phyloP scores from a whole-genome alignment of 2,113 vertebrate genomes.

The Syngnathus floridae region DNA sequence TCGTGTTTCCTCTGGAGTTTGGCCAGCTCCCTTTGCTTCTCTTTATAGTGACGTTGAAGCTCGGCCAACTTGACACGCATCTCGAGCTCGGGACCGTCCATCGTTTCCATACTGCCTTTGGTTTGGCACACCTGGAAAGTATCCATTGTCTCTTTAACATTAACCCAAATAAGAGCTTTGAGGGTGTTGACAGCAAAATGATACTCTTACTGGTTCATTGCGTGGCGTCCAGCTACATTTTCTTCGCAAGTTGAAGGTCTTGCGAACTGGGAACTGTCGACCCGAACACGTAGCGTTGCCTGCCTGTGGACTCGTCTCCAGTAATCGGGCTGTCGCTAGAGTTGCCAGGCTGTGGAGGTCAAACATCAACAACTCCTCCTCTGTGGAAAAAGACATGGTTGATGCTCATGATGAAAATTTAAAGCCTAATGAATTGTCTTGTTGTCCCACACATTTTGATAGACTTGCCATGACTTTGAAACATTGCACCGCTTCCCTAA shows the following conservation, averaged over 20 bases:
- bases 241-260: slow-evolving; percentile 78
- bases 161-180: neutral
- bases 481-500: slow-evolving; percentile 31
- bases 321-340: slow-evolving; percentile 84
- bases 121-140: slow-evolving; percentile 81
- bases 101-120: slow-evolving; percentile 84
- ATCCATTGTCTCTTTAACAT: slow-evolving; percentile 10
- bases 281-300: slow-evolving; percentile 22
- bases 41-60: slow-evolving; percentile 88
- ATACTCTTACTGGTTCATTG: slow-evolving; percentile 79
- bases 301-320: slow-evolving; percentile 67
- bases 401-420: slow-evolving; percentile 10
- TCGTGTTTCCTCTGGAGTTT: slow-evolving; percentile 87
- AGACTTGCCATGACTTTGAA: slow-evolving; percentile 27
- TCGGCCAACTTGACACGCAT: slow-evolving; percentile 88
- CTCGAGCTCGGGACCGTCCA: slow-evolving; percentile 87
- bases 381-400: slow-evolving; percentile 34
- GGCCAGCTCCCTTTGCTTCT: slow-evolving; percentile 90
- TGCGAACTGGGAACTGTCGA: slow-evolving; percentile 62
- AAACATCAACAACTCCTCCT: slow-evolving; percentile 80
- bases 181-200: neutral
- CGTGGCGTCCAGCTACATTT: slow-evolving; percentile 92
- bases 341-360: slow-evolving; percentile 89
- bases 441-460: slow-evolving; percentile 22
- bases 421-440: slow-evolving; percentile 12